Evolutionary conservation across 2,797 vertebrate species (phyloP).

Genomic region (Channallabes apus): DNA sequence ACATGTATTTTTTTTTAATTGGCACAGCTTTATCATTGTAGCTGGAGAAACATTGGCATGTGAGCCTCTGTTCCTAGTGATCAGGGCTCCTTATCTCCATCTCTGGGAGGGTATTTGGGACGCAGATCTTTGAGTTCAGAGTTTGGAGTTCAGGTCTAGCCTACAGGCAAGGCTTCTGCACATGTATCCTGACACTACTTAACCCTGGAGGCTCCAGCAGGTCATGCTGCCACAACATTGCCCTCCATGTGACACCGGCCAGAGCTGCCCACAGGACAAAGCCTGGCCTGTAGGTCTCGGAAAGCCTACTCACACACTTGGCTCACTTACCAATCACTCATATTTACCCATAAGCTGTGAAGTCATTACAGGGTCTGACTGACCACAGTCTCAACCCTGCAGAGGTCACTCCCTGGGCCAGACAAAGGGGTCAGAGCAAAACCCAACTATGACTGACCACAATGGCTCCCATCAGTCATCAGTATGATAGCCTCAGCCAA

Average conservation of each 20-base stretch:
- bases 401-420: constrained; percentile 53
- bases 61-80: constrained; percentile 31
- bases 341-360: constrained; percentile 66
- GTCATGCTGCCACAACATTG: constrained; percentile 80
- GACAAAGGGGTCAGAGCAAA: constrained; percentile 50
- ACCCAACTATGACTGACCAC: constrained; percentile 39
- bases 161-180: constrained; percentile 69
- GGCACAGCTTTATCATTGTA: constrained; percentile 59
- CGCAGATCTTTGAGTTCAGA: constrained; percentile 66
- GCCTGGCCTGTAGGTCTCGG: constrained; percentile 70
- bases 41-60: constrained; percentile 53
- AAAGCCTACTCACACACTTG: constrained; percentile 66
- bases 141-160: constrained; percentile 63
- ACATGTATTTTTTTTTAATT: constrained; percentile 48
- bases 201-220: constrained; percentile 76
- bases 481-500: constrained; percentile 33
- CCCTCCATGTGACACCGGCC: constrained; percentile 61
- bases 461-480: constrained; percentile 46
- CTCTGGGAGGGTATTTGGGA: constrained; percentile 14
- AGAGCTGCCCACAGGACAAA: constrained; percentile 69
- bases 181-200: constrained; percentile 81
- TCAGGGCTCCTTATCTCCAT: constrained; percentile 26
- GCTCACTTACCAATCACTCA: constrained; percentile 64
- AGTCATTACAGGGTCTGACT: constrained; percentile 58
- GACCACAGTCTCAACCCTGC: constrained; percentile 50